Base-by-base conservation (phyloP, 2,888 invertebrate genomes). In the Liopterus haemorrhoidalis region DNA sequence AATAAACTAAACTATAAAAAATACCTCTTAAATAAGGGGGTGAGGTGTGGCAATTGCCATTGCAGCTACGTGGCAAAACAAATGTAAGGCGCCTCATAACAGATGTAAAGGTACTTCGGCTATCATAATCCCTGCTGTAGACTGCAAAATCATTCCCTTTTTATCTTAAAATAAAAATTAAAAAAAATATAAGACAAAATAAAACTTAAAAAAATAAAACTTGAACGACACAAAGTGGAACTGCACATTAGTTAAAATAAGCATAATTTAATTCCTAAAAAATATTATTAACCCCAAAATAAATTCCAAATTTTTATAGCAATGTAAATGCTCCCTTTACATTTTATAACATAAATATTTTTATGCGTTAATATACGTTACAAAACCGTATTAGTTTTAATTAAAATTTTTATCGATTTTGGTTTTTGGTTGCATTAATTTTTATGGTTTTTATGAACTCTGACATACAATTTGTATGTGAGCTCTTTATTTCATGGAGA, bases 1-100 rank as follows among this genome's bases (percentile, higher is more conserved):
- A n/a, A n/a, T n/a, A n/a, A n/a, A n/a, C n/a, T n/a, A n/a, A n/a
- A n/a, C n/a, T n/a, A n/a, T n/a, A n/a, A n/a, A n/a, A n/a, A n/a
- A n/a, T 80, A 81, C 81, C 81, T 81, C 80, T 72, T 65, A 74
- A 72, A 75, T 80, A 81, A 68, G 80, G 79, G 65, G 78, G 79
- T 70, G 78, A 76, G 57, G 78, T 76, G 72, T 78, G 78, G 66
- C 70, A 78, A 75, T 79, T 79, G 71, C 79, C 79, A 68, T 74
- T 74, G 77, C 81, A 81, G 71, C 79, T 78, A 72, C 78, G 74
- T 69, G 80, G 79, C 72, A 81, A 78, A 75, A 80, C 75, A 66
- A 72, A 63, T 66, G 71, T 70, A 68, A 73, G 69, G 59, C 70
- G 70, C 66, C 70, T 70, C 65, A 72, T 66, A 65, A 70, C 69